Base-by-base conservation (phyloP, 2,797 vertebrate genomes). In the Anas bernieri region DNA sequence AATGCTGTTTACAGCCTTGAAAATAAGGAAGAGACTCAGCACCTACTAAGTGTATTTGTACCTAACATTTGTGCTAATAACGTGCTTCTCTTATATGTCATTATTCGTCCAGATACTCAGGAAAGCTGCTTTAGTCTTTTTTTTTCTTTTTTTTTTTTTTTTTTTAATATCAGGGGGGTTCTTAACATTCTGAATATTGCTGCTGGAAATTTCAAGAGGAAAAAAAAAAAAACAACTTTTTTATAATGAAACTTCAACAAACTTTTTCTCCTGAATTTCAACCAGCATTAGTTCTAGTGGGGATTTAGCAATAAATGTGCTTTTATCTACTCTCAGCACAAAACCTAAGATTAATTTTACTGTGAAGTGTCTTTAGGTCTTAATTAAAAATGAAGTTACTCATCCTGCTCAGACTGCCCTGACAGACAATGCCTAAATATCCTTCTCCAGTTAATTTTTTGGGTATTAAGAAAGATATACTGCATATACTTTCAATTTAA, bases 301-400 rank as follows among this genome's bases (percentile, higher is more conserved):
- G 41, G 58, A 85, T 94, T 88, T 93, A 83, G 37, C 54, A 87
- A 87, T 67, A 86, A 89, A 72, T 55, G 6, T 59, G 43, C 39
- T 81, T 87, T 85, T 67, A 26, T 89, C 31, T 77, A 26, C n/a
- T 89, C 78, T 91, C 50, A 83, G 45, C 31, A 69, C 41, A 94
- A 69, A 93, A 69, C 45, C 64, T 62, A 46, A 74, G 81, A 86
- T 94, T 90, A 94, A 75, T 88, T 95, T 96, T 92, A 11, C 64
- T 66, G 21, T 81, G 86, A 92, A 90, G 75, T 72, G 54, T 85
- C 63, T 68, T 92, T 77, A 43, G 30, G 48, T 84, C 14, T 9
- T 84, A 95, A 94, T 95, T 92, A 90, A 88, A 95, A 70, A 13
- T 83, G 48, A 77, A 90, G 66, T 93, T 87, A 52, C 30, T 80